Evolutionary conservation across 2,113 vertebrate genomes (phyloP), one percentile per base, ranked within the genome.

Genomic region (Meriones unguiculatus): DNA sequence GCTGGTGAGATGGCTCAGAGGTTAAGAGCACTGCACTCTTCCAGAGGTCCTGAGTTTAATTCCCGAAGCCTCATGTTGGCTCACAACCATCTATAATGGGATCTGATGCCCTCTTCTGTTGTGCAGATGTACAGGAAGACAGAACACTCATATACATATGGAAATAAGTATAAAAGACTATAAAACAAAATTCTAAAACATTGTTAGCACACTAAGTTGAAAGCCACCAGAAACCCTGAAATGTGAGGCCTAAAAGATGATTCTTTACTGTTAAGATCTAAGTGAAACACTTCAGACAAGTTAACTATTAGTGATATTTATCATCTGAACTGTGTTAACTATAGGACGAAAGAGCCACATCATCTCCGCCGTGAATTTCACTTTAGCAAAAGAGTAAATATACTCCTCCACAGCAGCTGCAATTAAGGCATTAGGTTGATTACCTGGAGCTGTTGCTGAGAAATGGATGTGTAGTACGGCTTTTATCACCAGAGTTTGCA

Each of bases 341-440:
- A 96, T 97, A 98, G 98, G 97, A 98, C 98, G 97, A 98, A 96
- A 97, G 88, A 96, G 76, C 90, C 93, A 97, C 75, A 90, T 98
- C 98, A 98, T 97, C 98, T 98, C 98, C 87, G 52, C 92, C 96
- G 72, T 64, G 93, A 98, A 95, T 96, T 97, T 98, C 95, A 84
- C 93, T 98, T 97, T 87, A 97, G 97, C 97, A 76, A 97, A 97
- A 98, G 96, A 93, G 98, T 97, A 99, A 99, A 99, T 98, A 99
- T 38, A n/a, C 96, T 97, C 77, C 95, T 97, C 96, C 86, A 93
- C 96, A 72, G 94, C 96, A 97, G 98, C 98, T 64, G 69, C 93
- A 94, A 98, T 96, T 96, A 76, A 97, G 96, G 97, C 98, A 98
- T 98, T 98, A 98, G 97, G 98, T 87, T 98, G 98, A 98, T 98